Base-by-base conservation (phyloP, 2,797 vertebrate species). In the Gorsachius magnificus region DNA sequence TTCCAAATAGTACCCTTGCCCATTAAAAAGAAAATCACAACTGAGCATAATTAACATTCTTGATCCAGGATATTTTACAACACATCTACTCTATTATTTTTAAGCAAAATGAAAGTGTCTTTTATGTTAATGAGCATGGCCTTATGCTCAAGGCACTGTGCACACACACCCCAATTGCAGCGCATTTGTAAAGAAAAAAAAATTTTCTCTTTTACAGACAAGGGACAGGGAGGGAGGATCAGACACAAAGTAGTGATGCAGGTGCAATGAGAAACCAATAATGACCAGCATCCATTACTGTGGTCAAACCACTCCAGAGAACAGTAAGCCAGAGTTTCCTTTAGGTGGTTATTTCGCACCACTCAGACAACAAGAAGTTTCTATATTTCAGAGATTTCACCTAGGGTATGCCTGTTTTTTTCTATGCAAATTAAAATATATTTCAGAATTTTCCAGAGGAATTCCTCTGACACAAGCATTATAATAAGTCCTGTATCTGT, bases 1-100 rank as follows among this genome's bases (percentile, higher is more conserved):
- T 60, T 87, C 58, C 53, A 90, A 82, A 88, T 7, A 56, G 35
- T 11, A 46, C 5, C 60, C 38, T 48, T 63, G 58, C 13, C 58
- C 43, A 85, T 70, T 91, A 78, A 84, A 70, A 95, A 78, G 38
- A 79, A 90, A 93, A 90, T 54, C 36, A 65, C 5, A 2, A 87
- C 28, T 46, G 87, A 81, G 51, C 43, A 86, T 25, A 88, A 94
- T 94, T 90, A 91, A 79, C 77, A 84, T 90, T 90, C 85, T 85
- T 88, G 70, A 93, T 74, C 36, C 56, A 66, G 65, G 26, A 72
- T 5, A 88, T 54, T 78, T 92, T 86, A 88, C 20, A 6, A 81
- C 29, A 88, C 50, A 56, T 41, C 38, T 60, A 51, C 57, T 68
- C 65, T 78, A 70, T 63, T 80, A 95, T 69, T 93, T 95, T 95